phyloP scores from a whole-genome alignment of 2,113 vertebrate genomes.

The rabbit (Oryctolagus cuniculus) region DNA sequence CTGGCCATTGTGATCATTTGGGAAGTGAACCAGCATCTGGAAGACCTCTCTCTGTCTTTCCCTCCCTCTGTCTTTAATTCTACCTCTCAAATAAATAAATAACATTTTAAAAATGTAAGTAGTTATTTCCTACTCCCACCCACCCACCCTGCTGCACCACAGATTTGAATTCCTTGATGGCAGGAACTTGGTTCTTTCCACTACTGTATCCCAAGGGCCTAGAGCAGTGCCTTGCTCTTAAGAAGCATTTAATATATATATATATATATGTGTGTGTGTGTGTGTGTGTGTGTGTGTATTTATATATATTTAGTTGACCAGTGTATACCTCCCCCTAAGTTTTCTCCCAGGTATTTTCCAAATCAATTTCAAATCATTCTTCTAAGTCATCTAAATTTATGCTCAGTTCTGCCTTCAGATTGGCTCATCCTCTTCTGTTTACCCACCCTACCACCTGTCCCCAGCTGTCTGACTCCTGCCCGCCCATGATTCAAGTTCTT shows the following conservation, averaged over 20 bases:
- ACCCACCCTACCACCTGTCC: no score
- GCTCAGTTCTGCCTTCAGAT: not conserved
- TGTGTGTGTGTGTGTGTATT: no score
- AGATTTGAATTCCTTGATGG: not conserved
- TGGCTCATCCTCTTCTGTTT: not conserved
- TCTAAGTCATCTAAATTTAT: not conserved
- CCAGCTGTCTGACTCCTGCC: not conserved
- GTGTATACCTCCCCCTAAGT: not conserved
- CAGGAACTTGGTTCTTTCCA: not conserved
- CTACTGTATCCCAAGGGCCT: not conserved
- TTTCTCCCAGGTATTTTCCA: not conserved
- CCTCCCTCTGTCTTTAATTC: no score
- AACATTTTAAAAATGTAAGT: not conserved
- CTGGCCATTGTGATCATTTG: no score
- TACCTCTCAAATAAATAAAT: no score
- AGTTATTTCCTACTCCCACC: not conserved
- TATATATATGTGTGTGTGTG: no score
- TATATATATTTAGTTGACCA: not conserved
- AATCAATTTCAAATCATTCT: not conserved
- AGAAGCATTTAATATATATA: not conserved
- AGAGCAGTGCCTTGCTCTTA: not conserved
- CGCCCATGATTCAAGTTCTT: not conserved
- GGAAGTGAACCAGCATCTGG: no score
- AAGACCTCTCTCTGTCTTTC: no score
- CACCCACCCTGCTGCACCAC: not conserved